These are phyloP conservation scores for Volucella bombylans DNA, from an alignment of 2,888 invertebrate genomes.

Conservation along the genomic window DNA sequence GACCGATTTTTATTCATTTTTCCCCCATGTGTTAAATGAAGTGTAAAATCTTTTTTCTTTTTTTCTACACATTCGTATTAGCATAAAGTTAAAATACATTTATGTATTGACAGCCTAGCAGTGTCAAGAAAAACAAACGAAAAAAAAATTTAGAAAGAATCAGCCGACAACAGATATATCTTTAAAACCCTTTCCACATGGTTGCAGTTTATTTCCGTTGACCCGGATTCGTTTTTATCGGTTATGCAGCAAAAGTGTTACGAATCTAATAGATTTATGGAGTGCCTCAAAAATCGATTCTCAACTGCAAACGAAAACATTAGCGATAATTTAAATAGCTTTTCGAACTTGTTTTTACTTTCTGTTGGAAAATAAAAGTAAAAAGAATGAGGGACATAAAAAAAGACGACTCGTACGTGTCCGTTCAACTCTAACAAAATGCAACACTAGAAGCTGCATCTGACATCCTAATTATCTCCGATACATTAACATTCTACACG, in stretches of 20 bases:
- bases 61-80: background rate
- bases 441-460: too few species aligned
- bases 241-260: constrained; percentile 12
- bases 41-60: constrained; percentile 2
- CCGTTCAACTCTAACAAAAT: background rate
- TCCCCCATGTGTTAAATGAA: constrained; percentile 3
- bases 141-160: background rate
- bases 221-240: background rate
- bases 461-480: too few species aligned
- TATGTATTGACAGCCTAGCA: too few species aligned
- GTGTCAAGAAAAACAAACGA: background rate
- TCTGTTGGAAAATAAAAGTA: background rate
- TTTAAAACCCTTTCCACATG: background rate
- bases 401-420: background rate
- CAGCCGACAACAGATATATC: constrained; percentile 1
- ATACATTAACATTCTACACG: too few species aligned
- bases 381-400: background rate
- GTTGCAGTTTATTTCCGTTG: background rate
- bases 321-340: constrained; percentile 22
- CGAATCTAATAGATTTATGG: constrained; percentile 5
- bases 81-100: too few species aligned
- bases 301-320: constrained; percentile 11
- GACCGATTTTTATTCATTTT: constrained; percentile 8
- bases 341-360: background rate
- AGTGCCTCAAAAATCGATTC: constrained; percentile 33